Evolutionary conservation across 2,797 vertebrate species (phyloP).

Genomic region (Hydrolagus colliei): DNA sequence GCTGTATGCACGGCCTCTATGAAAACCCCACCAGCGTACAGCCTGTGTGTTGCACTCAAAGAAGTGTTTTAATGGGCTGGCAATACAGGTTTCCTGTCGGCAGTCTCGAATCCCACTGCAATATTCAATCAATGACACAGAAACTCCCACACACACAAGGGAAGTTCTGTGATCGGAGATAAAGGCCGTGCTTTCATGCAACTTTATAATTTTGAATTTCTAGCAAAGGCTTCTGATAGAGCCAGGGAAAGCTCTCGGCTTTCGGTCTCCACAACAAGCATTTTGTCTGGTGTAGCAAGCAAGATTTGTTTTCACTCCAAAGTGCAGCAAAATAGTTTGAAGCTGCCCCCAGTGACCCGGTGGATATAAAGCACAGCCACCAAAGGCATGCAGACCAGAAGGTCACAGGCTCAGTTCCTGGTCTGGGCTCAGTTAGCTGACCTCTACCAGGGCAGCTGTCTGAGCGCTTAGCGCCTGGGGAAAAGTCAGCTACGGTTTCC

Average conservation of each 20-base stretch:
- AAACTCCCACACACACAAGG: constrained; percentile 64
- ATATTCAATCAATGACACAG: constrained; percentile 60
- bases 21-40: constrained; percentile 57
- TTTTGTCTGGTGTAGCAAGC: not conserved
- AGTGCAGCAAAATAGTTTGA: no score
- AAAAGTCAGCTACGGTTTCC: no score
- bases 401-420: no score
- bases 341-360: no score
- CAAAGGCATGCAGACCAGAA: no score
- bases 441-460: no score
- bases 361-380: no score
- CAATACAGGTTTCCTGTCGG: constrained; percentile 80
- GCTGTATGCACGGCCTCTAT: constrained; percentile 46
- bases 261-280: no score
- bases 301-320: no score
- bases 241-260: not conserved
- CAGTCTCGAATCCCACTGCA: constrained; percentile 52
- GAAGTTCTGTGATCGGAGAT: constrained; percentile 91
- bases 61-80: constrained; percentile 48
- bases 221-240: not conserved
- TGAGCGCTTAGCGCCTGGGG: no score
- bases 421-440: no score
- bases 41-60: constrained; percentile 48
- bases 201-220: constrained; percentile 30
- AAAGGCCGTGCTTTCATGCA: constrained; percentile 42